Conservation (phyloP, 2,797 vertebrate species). For the Eleutherodactylus coqui region DNA sequence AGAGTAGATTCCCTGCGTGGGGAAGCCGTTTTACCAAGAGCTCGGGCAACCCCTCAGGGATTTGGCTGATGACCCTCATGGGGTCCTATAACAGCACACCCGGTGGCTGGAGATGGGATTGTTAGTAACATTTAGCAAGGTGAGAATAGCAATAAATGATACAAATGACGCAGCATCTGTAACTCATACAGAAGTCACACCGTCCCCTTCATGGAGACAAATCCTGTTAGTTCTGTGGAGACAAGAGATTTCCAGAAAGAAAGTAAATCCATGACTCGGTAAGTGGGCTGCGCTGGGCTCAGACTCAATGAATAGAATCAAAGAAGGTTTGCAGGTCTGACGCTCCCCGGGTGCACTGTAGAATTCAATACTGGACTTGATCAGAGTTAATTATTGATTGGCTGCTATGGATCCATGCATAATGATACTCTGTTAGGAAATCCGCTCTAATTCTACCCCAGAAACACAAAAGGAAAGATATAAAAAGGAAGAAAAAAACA, state of each 20-base stretch:
- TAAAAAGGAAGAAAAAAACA: neutral
- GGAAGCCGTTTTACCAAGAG: too few species aligned
- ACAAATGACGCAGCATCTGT: neutral
- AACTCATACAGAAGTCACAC: neutral
- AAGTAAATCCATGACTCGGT: neutral
- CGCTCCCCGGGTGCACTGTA: neutral
- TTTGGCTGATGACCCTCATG: too few species aligned
- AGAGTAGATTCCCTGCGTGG: too few species aligned
- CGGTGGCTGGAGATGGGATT: neutral
- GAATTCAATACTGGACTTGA: neutral
- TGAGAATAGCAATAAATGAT: neutral
- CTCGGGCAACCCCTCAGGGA: too few species aligned
- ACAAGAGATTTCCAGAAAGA: neutral
- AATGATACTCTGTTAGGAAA: neutral
- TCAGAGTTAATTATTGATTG: neutral
- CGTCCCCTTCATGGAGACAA: neutral
- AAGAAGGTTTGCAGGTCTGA: neutral
- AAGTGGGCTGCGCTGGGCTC: neutral
- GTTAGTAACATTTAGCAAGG: neutral
- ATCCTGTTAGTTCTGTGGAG: neutral
- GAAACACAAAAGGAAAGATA: constrained; percentile 18
- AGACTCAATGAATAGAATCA: constrained; percentile 10
- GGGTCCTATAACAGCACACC: neutral
- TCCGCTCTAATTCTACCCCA: neutral
- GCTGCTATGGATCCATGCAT: constrained; percentile 2